Evolutionary conservation across 2,888 invertebrate genomes (phyloP), one percentile per base, ranked within the genome.

Genomic region (Antheraea yamamai): DNA sequence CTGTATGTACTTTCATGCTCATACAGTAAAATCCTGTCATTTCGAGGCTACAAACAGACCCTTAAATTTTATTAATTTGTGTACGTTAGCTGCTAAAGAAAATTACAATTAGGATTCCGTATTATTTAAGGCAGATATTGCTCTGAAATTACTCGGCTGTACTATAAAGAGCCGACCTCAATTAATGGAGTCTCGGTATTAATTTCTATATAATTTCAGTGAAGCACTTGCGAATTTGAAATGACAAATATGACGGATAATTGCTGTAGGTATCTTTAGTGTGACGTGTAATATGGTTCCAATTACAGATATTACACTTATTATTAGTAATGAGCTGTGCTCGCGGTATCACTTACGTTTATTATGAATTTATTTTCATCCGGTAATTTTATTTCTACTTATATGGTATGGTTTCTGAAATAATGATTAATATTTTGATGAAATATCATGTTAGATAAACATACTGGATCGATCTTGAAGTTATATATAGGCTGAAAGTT

Each of bases 221-320:
- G 16, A 30, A 30, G 30, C 64, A 2, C 64, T 26, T 66, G 30
- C 30, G 30, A 66, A 66, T 66, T 30, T 30, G 64, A 26, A 66
- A 66, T 66, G 64, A 66, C 30, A 66, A 66, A 66, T 66, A 66
- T 66, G 64, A 30, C 30, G 16, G 64, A 16, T 66, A 66, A 30
- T 66, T 66, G 26, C 30, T 66, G 26, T 30, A 66, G 26, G 64
- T 26, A 4, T 66, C 1, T 30, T 30, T 16, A 66, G 16, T 30
- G 30, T 66, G 14, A 66, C 64, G 16, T 66, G 16, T 66, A 66
- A 30, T 26, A 66, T 16, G 30, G 26, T 66, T 16, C 16, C 26
- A 66, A 64, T 26, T 64, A 14, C 10, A 26, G 12, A 10, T 26
- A 18, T 64, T 64, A 64, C 12, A 64, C 4, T 26, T 26, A 64